Conservation (phyloP, 2,888 invertebrate genomes). For the Chaetoderma sp. region DNA sequence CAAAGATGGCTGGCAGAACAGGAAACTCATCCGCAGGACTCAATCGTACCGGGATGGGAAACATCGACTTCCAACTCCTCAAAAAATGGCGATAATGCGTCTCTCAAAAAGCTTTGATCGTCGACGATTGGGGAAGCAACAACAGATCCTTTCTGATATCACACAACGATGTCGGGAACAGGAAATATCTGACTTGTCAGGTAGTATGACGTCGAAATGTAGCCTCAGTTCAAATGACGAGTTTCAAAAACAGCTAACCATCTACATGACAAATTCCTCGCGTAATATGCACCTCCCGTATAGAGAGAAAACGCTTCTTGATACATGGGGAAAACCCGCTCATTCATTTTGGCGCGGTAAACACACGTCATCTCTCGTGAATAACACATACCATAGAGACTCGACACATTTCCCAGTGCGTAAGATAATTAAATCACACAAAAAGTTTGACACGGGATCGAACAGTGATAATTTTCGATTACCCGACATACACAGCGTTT, state of each 20-base stretch:
- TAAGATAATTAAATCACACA: constrained; percentile 48
- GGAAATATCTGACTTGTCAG: constrained; percentile 53
- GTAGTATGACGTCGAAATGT: constrained; percentile 43
- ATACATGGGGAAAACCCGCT: too few species aligned
- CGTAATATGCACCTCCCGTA: background rate
- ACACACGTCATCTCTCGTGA: constrained; percentile 6
- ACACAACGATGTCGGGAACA: constrained; percentile 57
- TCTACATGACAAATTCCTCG: background rate
- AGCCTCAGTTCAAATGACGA: constrained; percentile 34
- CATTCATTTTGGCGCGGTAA: too few species aligned
- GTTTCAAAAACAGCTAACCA: background rate
- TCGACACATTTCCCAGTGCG: constrained; percentile 52
- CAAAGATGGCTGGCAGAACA: constrained; percentile 39
- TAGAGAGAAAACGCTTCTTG: background rate
- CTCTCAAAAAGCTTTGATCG: constrained; percentile 53
- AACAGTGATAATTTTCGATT: too few species aligned
- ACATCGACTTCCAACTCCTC: constrained; percentile 51
- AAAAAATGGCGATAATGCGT: constrained; percentile 56
- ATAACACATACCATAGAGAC: constrained; percentile 35
- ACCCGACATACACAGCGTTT: too few species aligned
- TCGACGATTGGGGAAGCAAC: constrained; percentile 55
- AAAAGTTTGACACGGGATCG: constrained; percentile 45
- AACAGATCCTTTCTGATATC: constrained; percentile 56
- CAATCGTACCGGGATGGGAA: constrained; percentile 44
- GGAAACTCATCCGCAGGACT: constrained; percentile 40